Evolutionary conservation across 2,888 invertebrate genomes (phyloP).

Genomic region (Torymus texanus): DNA sequence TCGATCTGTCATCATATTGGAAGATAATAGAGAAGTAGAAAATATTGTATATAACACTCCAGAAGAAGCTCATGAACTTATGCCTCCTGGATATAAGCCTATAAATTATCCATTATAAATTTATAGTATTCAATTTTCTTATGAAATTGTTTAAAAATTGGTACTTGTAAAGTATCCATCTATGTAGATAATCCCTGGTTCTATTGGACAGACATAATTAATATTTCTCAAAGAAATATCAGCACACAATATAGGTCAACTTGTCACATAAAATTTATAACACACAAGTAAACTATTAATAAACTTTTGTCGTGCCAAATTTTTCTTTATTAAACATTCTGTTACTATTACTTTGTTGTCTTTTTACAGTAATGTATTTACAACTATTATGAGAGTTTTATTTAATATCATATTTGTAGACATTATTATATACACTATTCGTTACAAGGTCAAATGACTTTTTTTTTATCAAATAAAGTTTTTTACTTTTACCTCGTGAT

Average conservation of each 20-base stretch:
- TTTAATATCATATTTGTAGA: too few relatives aligned
- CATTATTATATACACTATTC: too few relatives aligned
- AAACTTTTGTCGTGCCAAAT: constrained; percentile 7
- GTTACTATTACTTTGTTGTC: too few relatives aligned
- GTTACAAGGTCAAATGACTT: too few relatives aligned
- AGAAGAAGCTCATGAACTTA: constrained; percentile 41
- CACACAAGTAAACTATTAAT: background rate
- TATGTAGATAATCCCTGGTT: background rate
- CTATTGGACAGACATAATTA: background rate
- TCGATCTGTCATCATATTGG: constrained; percentile 84
- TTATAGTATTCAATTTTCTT: background rate
- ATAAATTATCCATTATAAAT: constrained; percentile 3
- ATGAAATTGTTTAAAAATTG: constrained; percentile 6
- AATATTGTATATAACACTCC: constrained; percentile 17
- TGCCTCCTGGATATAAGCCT: constrained; percentile 34
- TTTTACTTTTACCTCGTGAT: too few relatives aligned
- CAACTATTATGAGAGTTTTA: too few relatives aligned
- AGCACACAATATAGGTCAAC: background rate
- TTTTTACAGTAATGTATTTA: too few relatives aligned
- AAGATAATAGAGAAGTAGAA: constrained; percentile 81
- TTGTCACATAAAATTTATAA: constrained; percentile 15
- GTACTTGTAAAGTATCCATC: constrained; percentile 15
- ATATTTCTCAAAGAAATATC: constrained; percentile 15
- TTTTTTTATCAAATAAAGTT: too few relatives aligned
- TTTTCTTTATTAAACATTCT: background rate